Base-by-base conservation (phyloP, 2,113 vertebrate genomes). In the Eleginops maclovinus region DNA sequence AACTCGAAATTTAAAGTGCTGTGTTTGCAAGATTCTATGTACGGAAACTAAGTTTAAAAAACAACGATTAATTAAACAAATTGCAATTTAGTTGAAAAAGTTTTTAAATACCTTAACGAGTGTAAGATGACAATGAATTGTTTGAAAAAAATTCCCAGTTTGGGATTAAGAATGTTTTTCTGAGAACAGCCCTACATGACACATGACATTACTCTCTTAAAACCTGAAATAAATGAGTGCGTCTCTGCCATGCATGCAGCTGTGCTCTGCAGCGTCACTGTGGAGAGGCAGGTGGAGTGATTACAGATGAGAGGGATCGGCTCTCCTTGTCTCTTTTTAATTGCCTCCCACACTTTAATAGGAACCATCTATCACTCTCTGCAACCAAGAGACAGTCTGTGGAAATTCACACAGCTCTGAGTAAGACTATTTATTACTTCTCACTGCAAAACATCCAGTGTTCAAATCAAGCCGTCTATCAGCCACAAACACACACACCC, bases 271-370 rank as follows among this genome's bases (percentile, higher is more conserved):
- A 21, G 78, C 79, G 8, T 58, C 67, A 50, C 55, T 6, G 24
- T 40, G 2, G 71, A 77, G 46, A 69, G 16, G 26, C n/a, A 84
- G 67, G 31, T 36, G 31, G 31, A 69, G 77, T 59, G 86, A 90
- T 89, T 86, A 81, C 78, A 82, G 73, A 85, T 71, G 69, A 86
- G 81, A 88, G 62, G 62, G 83, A 84, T 36, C 44, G 60, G 31
- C 67, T 90, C 75, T 59, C 51, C 70, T 74, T 55, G 72, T 85
- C 65, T 85, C 67, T 62, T 83, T 87, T 87, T 92, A 94, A 94
- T 93, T 92, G 89, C 90, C 85, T 92, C 55, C 47, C 66, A 60
- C 31, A 64, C 81, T 91, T 83, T 91, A 92, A 94, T 90, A 84
- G 85, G 76, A 87, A 47, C 66, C 77, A 92, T 94, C 88, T 84